Conservation (phyloP, 92 coral and sea anemone genomes). For the Zoanthus sociatus region DNA sequence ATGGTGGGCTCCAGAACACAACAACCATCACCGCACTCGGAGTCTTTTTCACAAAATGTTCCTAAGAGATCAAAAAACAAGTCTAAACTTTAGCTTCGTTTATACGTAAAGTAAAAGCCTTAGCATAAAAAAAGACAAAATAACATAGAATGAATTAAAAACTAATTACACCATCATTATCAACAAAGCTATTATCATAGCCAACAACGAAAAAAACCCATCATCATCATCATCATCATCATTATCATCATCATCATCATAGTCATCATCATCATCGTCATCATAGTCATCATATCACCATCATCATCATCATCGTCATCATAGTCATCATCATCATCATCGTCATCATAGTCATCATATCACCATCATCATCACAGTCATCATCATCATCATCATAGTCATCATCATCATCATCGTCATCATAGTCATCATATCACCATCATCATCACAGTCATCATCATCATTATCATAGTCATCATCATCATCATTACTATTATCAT, state of each 20-base stretch:
- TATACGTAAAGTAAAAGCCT: background rate
- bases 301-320: background rate
- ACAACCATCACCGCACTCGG: slow-evolving; percentile 80
- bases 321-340: background rate
- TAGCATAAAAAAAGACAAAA: background rate
- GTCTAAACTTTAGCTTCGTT: background rate
- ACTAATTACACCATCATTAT: background rate
- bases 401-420: background rate
- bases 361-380: background rate
- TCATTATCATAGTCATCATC: no score
- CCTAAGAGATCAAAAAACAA: slow-evolving; percentile 46
- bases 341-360: background rate
- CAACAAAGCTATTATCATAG: background rate
- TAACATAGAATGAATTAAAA: background rate
- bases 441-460: no score
- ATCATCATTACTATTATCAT: no score
- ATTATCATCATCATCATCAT: background rate
- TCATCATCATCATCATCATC: background rate
- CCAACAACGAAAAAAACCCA: background rate
- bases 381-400: background rate
- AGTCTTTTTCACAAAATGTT: slow-evolving; percentile 85
- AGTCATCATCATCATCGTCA: background rate
- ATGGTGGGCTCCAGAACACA: slow-evolving; percentile 89
- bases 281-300: background rate
- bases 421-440: no score